Evolutionary conservation across 2,113 vertebrate genomes (phyloP), one percentile per base, ranked within the genome.

Genomic region (Bubo bubo): DNA sequence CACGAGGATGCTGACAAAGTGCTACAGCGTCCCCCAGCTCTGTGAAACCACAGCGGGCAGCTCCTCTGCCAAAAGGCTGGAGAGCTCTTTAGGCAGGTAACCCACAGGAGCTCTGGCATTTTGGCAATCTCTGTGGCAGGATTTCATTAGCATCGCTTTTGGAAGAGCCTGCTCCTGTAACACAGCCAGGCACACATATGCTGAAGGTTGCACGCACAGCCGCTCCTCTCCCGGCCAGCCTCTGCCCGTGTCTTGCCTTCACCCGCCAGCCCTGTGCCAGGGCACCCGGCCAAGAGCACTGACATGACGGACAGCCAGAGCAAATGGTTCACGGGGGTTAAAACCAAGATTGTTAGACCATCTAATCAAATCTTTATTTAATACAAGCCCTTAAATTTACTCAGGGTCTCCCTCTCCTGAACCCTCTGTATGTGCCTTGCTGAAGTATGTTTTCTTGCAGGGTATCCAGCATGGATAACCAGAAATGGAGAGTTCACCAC

Each of bases 31-130:
- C 16, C 34, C 20, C 76, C 1, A 0, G 35, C 24, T 22, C 32
- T 10, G 35, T 20, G 53, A 35, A 43, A 1, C 12, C 35, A 4
- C 45, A 14, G 45, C 3, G 1, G 41, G 49, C 19, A 21, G 60
- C 27, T 50, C 28, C 22, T 3, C 12, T 1, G 18, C 20, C 1
- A 0, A 3, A 22, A 9, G 50, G 45, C n/a, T 26, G 59, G 4
- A 17, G n/a, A 32, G 62, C 66, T 11, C 27, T 50, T 55, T 1
- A 50, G 45, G 32, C 13, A 1, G 21, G 14, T 9, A 26, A 18
- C 35, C 13, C 55, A 7, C 1, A 4, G 71, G 10, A 53, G 21
- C 14, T 39, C 23, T 41, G 0, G 0, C 1, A 0, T 49, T 35
- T 12, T 5, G 23, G 26, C 41, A 4, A 19, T 11, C 37, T 10